Base-by-base conservation (phyloP, 1,140 invertebrate genomes). In the Prorops nasuta region DNA sequence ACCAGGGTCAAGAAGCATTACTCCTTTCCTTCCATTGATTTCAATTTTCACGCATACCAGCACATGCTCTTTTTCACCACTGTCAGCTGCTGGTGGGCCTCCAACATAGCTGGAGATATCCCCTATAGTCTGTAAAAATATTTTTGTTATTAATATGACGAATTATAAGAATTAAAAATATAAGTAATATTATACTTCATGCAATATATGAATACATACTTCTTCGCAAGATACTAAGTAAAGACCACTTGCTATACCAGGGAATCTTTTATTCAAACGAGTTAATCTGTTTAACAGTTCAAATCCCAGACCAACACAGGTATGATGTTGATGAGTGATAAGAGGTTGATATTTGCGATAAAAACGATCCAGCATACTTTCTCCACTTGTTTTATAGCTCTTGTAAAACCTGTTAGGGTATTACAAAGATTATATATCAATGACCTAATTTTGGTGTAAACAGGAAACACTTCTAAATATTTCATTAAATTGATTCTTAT, bases 211-310 rank as follows among this genome's bases (percentile, higher is more conserved):
- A 31, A 48, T 32, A 53, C 39, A 49, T 58, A 82, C 86, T 75
- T 96, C 93, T 77, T 95, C 92, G 64, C 91, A 95, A 12, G 92
- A 94, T 24, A 88, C 87, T 58, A 94, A 77, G 62, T 84, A 89
- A 44, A 88, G 80, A 60, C 84, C 81, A 42, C 80, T 79, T 8
- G 76, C 78, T 54, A 90, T 75, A 42, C 84, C 83, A n/a, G 86
- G 83, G 58, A 84, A 86, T 56, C 81, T 80, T 40, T 79, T 66
- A 45, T 81, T 79, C 7, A 84, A 69, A 56, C 72, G 70, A 49
- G 58, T 71, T 34, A 88, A 74, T 48, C 83, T 78, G 38, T 80
- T 71, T 56, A 91, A 78, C 54, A 94, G 77, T 74, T 92, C 89
- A 52, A 92, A 81, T 37, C 88, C 87, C 51, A 95, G 76, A 19